Base-by-base conservation (phyloP, 2,797 vertebrate genomes). In the Schizopygopsis malacanthus region DNA sequence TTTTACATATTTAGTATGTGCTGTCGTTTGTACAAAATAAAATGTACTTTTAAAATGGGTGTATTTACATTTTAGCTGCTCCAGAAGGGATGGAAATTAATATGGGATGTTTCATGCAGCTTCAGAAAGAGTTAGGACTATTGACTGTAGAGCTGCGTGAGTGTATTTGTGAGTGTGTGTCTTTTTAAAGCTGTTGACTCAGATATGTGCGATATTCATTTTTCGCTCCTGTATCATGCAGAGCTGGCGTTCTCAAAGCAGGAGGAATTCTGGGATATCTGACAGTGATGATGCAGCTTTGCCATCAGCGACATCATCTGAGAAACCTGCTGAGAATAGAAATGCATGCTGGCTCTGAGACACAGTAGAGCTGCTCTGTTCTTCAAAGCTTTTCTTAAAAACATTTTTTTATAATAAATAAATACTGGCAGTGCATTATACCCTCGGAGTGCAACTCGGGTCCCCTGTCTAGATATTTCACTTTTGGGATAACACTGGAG, bases 1-100 rank as follows among this genome's bases (percentile, higher is more conserved):
- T 84, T 83, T 84, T 77, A 84, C 61, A 76, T 69, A 77, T 78
- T 84, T 52, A 73, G 78, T 69, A 69, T 67, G 47, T 47, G 4
- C 45, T 50, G 54, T 9, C 77, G 73, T 84, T 84, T 84, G 82
- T 84, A 84, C 47, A 69, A 78, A 84, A 78, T 84, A 84, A 84
- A 84, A 78, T 78, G 12, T 84, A 33, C 73, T 77, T 84, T 84
- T 84, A 69, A 78, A 84, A 84, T 25, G 15, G 18, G 73, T 15
- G 59, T 20, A 25, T 76, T 83, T 81, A 18, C 4, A 37, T 83
- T 75, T 39, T 39, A 65, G 12, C 56, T 7, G 28, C 41, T 63
- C 20, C 22, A 39, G 41, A 1, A 16, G 16, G 81, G 50, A 47
- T 73, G 11, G 6, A 18, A 65, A 39, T 65, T 0, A 83, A 63